Evolutionary conservation across 1,140 invertebrate genomes (phyloP).

Genomic region (Acromyrmex heyeri): DNA sequence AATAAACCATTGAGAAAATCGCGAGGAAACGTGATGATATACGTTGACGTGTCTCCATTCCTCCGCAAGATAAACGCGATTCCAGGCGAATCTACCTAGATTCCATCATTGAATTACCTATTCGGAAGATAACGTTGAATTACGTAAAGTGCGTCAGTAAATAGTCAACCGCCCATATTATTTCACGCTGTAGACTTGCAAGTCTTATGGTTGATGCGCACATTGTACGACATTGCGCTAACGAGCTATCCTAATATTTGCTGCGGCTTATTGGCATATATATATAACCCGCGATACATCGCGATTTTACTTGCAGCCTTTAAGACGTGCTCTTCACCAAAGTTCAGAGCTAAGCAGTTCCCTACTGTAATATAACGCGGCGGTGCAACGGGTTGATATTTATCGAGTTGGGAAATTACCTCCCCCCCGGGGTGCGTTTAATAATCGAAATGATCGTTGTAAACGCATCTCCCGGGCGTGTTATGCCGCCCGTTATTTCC

Average conservation of each 20-base stretch:
- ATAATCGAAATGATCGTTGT: conserved; percentile 57
- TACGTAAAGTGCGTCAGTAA: conserved; percentile 59
- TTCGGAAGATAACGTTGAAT: conserved; percentile 50
- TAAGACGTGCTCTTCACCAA: neutral
- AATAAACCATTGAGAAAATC: neutral
- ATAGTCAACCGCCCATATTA: conserved; percentile 33
- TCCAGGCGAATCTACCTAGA: neutral
- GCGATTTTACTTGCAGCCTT: conserved; percentile 41
- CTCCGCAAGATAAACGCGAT: conserved; percentile 33
- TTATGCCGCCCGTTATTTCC: conserved; percentile 46
- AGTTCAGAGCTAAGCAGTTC: conserved; percentile 24
- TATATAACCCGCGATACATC: conserved; percentile 4
- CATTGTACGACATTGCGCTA: conserved; percentile 16
- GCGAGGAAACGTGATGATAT: neutral
- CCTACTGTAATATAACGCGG: neutral
- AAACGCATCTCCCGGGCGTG: conserved; percentile 21
- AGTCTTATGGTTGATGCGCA: neutral
- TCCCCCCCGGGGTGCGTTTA: conserved; percentile 14
- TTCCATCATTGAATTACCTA: conserved; percentile 45
- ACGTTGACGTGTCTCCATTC: neutral
- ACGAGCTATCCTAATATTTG: conserved; percentile 56
- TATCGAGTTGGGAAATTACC: conserved; percentile 51
- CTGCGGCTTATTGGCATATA: conserved; percentile 38
- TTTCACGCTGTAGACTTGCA: conserved; percentile 20
- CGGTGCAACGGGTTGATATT: conserved; percentile 31